A percentile compares a stretch with the other conserved stretches of the same genome.
phyloP scores from a whole-genome alignment of 2,888 invertebrate species.

The Lepetodrilus schrolli region DNA sequence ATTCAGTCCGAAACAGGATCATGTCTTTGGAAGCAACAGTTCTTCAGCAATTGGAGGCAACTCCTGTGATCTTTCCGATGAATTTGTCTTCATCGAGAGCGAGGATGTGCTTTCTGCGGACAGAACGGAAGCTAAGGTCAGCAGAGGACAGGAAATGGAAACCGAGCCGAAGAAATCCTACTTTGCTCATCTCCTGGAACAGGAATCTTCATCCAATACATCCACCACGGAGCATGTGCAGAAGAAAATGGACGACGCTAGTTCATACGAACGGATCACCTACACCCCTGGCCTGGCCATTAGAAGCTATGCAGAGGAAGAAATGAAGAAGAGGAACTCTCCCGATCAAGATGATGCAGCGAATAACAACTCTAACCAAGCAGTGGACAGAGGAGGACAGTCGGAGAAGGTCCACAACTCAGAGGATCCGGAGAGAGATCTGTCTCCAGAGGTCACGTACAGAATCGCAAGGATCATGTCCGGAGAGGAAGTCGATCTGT shows the following conservation, averaged over 20 bases:
- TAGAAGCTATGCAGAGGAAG: constrained; percentile 40
- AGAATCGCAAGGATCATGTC: neutral
- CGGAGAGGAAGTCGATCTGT: neutral
- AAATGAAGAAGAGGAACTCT: constrained; percentile 34
- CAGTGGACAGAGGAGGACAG: neutral
- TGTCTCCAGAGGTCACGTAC: neutral
- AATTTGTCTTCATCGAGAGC: neutral
- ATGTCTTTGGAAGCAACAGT: neutral
- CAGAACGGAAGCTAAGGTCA: neutral
- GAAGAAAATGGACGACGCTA: constrained; percentile 16
- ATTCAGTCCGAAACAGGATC: neutral
- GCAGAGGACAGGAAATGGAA: neutral
- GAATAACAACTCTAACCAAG: neutral
- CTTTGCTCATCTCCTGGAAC: constrained; percentile 17
- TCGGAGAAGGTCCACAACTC: neutral
- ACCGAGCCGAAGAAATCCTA: constrained; percentile 12
- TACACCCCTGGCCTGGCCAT: constrained; percentile 42
- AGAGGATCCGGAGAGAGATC: neutral
- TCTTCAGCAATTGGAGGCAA: neutral
- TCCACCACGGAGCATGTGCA: neutral
- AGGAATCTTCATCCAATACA: neutral
- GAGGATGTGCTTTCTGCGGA: neutral
- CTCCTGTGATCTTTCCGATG: neutral
- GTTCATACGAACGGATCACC: constrained; percentile 22
- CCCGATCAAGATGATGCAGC: constrained; percentile 23